Percentiles rank a stretch among this genome's conserved stretches.
Conservation (phyloP, 2,113 vertebrate genomes). For the Podarcis raffonei region DNA sequence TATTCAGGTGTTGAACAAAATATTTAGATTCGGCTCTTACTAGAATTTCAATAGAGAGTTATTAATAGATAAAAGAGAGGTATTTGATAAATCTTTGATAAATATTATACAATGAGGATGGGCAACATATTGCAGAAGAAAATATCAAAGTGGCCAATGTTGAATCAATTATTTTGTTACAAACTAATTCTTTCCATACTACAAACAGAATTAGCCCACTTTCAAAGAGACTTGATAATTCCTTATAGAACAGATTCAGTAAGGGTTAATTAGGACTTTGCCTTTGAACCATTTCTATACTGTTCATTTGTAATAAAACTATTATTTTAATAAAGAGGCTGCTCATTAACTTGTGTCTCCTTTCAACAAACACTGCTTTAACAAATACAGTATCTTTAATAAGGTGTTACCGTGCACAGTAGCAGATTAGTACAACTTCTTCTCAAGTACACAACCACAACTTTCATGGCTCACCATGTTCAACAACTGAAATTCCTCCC, state of each 20-base stretch:
- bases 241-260: slow-evolving; percentile 35
- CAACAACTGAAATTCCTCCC: slow-evolving; percentile 56
- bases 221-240: slow-evolving; percentile 32
- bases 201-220: slow-evolving; percentile 35
- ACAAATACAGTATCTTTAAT: slow-evolving; percentile 54
- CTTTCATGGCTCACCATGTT: slow-evolving; percentile 44
- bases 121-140: background rate
- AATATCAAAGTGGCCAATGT: background rate
- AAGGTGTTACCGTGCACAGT: slow-evolving; percentile 53
- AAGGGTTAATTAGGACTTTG: slow-evolving; percentile 47
- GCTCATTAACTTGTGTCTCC: slow-evolving; percentile 41
- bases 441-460: slow-evolving; percentile 45
- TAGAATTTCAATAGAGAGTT: background rate
- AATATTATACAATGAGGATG: background rate
- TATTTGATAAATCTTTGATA: background rate
- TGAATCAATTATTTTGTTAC: slow-evolving; percentile 3
- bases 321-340: slow-evolving; percentile 49
- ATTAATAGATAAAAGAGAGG: background rate
- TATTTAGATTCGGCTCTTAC: background rate
- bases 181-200: background rate
- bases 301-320: slow-evolving; percentile 51
- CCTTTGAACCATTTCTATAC: slow-evolving; percentile 49
- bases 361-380: slow-evolving; percentile 32
- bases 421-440: slow-evolving; percentile 39
- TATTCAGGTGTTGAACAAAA: background rate